Percentiles rank a stretch among this genome's conserved stretches.
Evolutionary conservation across 1,140 invertebrate genomes (phyloP).

Genomic region (Penaeus japonicus): DNA sequence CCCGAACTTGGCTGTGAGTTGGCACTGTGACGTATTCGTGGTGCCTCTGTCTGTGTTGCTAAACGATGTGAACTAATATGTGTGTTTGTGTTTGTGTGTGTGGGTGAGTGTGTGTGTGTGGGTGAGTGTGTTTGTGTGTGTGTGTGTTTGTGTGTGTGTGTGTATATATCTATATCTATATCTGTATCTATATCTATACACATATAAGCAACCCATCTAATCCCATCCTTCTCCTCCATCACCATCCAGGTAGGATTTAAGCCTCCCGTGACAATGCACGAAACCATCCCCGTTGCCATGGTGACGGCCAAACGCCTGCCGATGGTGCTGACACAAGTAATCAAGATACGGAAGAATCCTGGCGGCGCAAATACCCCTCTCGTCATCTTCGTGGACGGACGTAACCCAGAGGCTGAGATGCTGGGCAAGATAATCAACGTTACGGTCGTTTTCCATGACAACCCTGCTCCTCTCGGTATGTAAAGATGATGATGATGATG

Average conservation of each 20-base stretch:
- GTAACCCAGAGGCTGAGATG: constrained; percentile 1
- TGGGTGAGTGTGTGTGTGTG: too few relatives aligned
- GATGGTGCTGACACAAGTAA: constrained; percentile 21
- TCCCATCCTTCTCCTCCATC: too few relatives aligned
- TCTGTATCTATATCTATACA: too few relatives aligned
- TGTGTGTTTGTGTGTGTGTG: too few relatives aligned
- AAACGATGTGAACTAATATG: too few relatives aligned
- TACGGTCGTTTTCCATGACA: constrained; percentile 4
- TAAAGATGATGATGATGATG: too few relatives aligned
- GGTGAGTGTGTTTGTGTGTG: too few relatives aligned
- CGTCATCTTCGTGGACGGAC: constrained; percentile 26
- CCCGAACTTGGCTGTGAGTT: not conserved
- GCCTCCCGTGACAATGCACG: constrained; percentile 17
- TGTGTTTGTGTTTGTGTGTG: too few relatives aligned
- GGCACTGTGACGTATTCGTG: not conserved
- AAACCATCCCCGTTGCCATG: constrained; percentile 33
- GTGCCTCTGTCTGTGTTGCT: not conserved
- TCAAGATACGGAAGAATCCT: constrained; percentile 9
- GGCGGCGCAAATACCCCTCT: constrained; percentile 26
- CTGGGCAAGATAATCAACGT: constrained; percentile 23
- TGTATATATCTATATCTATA: too few relatives aligned
- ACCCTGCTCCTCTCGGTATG: not conserved
- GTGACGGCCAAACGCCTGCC: constrained; percentile 22
- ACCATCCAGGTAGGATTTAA: not conserved
- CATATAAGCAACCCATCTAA: too few relatives aligned